A percentile compares a stretch with the other conserved stretches of the same genome.
These are phyloP conservation scores for Patagioenas fasciata DNA, from an alignment of 2,113 vertebrate genomes.

Conservation along the genomic window DNA sequence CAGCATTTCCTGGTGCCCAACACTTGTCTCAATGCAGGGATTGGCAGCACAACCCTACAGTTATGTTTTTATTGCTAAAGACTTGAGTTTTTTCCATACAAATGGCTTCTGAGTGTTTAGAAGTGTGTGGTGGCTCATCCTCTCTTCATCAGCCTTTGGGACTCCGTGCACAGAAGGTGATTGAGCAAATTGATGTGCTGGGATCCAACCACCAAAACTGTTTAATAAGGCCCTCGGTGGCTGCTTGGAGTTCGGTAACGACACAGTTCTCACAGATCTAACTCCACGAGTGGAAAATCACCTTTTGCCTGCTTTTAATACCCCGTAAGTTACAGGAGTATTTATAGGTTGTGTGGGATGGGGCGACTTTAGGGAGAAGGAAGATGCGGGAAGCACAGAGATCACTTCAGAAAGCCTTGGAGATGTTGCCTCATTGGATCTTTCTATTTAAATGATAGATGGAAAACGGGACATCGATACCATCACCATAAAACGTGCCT, in stretches of 20 bases:
- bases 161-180: not conserved
- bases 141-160: not conserved
- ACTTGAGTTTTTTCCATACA: not conserved
- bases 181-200: not conserved
- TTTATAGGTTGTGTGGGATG: not conserved
- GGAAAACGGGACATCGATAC: not conserved
- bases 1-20: not conserved
- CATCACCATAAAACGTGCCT: not conserved
- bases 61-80: not conserved
- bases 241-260: not conserved
- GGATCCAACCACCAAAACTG: not conserved
- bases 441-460: not conserved
- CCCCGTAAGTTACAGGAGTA: not conserved
- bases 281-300: not conserved
- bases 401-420: not conserved
- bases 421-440: not conserved
- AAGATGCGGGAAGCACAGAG: not conserved
- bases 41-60: not conserved
- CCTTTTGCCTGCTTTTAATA: not conserved
- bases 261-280: not conserved
- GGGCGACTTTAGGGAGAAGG: not conserved
- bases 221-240: not conserved
- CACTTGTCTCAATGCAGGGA: not conserved
- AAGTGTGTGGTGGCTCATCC: accelerated
- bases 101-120: not conserved